These are phyloP conservation scores for Nomada goodeniana DNA, from an alignment of 2,888 invertebrate genomes.

Conservation along the genomic window DNA sequence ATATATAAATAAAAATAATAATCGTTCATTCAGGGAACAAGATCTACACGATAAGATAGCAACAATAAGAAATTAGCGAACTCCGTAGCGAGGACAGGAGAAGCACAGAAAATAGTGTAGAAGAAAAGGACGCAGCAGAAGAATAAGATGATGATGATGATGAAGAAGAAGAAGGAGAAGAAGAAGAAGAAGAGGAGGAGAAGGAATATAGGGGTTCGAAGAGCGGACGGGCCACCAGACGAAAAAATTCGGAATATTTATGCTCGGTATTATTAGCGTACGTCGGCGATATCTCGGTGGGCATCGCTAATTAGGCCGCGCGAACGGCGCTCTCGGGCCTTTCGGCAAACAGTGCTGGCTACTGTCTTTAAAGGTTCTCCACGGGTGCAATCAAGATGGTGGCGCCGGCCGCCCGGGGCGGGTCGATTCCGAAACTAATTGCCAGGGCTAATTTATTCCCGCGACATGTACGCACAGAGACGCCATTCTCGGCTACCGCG, in stretches of 20 bases:
- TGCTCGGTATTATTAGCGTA: slow-evolving; percentile 83
- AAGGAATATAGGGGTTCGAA: slow-evolving; percentile 23
- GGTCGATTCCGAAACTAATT: slow-evolving; percentile 84
- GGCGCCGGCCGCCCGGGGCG: slow-evolving; percentile 83
- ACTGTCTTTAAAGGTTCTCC: slow-evolving; percentile 79
- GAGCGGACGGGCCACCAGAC: slow-evolving; percentile 71
- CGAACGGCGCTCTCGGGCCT: slow-evolving; percentile 75
- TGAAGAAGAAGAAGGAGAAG: neutral
- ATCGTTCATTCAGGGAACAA: neutral
- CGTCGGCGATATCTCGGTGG: slow-evolving; percentile 82
- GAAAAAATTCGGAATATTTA: slow-evolving; percentile 83
- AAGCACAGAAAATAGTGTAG: neutral
- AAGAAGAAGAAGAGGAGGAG: neutral
- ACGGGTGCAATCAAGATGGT: slow-evolving; percentile 82
- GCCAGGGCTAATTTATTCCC: slow-evolving; percentile 84
- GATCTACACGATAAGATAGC: neutral
- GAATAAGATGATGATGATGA: too few relatives aligned
- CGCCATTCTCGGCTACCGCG: slow-evolving; percentile 75
- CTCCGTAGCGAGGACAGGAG: too few relatives aligned
- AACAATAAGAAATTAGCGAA: slow-evolving; percentile 36
- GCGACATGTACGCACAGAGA: slow-evolving; percentile 78
- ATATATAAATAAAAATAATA: neutral
- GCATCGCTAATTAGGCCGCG: slow-evolving; percentile 84
- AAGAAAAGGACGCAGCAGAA: neutral
- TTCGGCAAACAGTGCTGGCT: slow-evolving; percentile 84